Evolutionary conservation across 2,797 vertebrate genomes (phyloP).

Genomic region (Syndactyla subalaris): DNA sequence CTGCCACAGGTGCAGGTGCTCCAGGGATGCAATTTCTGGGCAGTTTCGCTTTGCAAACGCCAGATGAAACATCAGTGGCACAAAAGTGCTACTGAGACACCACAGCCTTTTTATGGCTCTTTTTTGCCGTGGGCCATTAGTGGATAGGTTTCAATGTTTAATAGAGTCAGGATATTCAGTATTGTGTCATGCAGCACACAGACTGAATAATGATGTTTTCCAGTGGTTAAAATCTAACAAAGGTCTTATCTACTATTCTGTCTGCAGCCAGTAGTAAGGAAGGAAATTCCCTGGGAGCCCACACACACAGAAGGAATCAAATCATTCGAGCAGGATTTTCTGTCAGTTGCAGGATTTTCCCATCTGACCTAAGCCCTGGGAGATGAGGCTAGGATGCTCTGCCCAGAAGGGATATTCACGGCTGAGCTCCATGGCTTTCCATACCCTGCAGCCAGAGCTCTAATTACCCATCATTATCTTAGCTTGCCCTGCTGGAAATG

Average conservation of each 20-base stretch:
- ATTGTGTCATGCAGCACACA: not conserved
- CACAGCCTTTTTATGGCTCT: not conserved
- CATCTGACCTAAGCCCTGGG: not conserved
- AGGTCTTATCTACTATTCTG: not conserved
- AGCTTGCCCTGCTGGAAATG: not conserved
- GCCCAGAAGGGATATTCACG: not conserved
- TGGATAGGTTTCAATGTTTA: not conserved
- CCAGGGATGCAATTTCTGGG: not conserved
- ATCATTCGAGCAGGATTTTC: not conserved
- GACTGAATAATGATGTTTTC: not conserved
- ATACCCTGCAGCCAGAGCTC: not conserved
- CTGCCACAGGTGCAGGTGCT: not conserved
- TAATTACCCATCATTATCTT: constrained; percentile 42
- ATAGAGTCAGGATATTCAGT: not conserved
- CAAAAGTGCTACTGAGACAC: not conserved
- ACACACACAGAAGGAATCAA: not conserved
- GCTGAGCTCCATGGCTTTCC: not conserved
- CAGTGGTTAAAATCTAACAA: not conserved
- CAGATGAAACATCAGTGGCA: not conserved
- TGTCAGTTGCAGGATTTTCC: not conserved
- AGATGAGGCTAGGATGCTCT: not conserved
- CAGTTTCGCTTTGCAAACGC: not conserved
- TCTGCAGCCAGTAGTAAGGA: not conserved
- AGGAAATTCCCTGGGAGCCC: not conserved
- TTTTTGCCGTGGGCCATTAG: not conserved